Evolutionary conservation across 2,888 invertebrate genomes (phyloP).

Genomic region (Sthenelais limicola): DNA sequence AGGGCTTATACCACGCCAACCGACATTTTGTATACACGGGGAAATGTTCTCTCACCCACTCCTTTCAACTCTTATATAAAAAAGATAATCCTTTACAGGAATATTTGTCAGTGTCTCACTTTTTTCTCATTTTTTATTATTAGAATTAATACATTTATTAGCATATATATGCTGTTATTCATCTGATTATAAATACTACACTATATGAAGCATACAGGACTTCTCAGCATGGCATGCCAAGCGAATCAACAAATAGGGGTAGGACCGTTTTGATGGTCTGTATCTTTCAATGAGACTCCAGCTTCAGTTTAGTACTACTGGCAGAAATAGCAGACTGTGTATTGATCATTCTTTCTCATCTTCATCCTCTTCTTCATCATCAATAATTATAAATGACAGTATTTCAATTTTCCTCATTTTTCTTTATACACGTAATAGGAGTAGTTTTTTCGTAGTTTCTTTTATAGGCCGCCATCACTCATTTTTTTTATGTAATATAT

Average conservation of each 20-base stretch:
- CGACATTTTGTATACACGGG: background rate
- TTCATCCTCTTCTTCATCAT: no score
- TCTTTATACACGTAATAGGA: conserved; percentile 24
- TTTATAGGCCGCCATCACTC: no score
- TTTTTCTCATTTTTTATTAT: background rate
- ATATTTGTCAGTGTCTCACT: no score
- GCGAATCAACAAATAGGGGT: conserved; percentile 32
- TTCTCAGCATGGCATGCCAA: conserved; percentile 29
- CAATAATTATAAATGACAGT: background rate
- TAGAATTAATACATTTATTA: conserved; percentile 1
- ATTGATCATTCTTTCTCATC: conserved; percentile 17
- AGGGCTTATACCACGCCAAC: conserved; percentile 4
- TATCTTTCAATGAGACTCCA: background rate
- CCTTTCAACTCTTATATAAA: conserved; percentile 12
- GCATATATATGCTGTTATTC: background rate
- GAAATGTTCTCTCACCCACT: background rate
- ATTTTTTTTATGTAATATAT: conserved; percentile 33
- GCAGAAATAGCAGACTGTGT: conserved; percentile 33
- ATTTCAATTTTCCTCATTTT: background rate
- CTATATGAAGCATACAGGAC: conserved; percentile 24
- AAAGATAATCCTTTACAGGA: conserved; percentile 12
- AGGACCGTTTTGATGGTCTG: background rate
- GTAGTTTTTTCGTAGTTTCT: no score
- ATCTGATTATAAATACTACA: conserved; percentile 29
- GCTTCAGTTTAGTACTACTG: background rate